Evolutionary conservation across 2,888 invertebrate species (phyloP).

Genomic region (Anoplius nigerrimus): DNA sequence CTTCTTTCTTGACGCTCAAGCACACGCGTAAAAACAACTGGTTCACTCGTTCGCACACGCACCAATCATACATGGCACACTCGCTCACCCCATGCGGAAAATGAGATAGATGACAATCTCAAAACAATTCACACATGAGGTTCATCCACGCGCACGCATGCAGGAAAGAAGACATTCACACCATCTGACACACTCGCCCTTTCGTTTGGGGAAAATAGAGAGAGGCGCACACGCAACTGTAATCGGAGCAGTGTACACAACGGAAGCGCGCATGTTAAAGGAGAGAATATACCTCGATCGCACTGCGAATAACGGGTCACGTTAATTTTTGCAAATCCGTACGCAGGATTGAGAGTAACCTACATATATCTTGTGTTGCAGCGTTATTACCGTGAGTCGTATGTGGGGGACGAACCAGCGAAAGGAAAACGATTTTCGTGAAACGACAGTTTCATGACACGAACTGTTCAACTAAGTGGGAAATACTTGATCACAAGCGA

Average conservation of each 20-base stretch:
- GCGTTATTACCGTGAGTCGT: slow-evolving; percentile 28
- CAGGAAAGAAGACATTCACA: slow-evolving; percentile 15
- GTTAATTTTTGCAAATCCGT: no score
- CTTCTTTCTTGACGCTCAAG: slow-evolving; percentile 56
- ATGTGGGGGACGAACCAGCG: slow-evolving; percentile 23
- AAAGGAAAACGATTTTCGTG: slow-evolving; percentile 25
- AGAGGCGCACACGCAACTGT: slow-evolving; percentile 24
- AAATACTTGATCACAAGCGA: slow-evolving; percentile 17
- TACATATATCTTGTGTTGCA: slow-evolving; percentile 13
- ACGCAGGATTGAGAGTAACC: no score
- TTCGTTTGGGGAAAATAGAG: slow-evolving; percentile 13
- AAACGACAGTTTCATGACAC: slow-evolving; percentile 47
- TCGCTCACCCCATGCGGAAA: neutral
- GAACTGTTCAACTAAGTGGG: slow-evolving; percentile 23
- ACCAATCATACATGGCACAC: neutral
- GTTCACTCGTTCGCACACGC: slow-evolving; percentile 18
- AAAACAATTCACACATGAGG: slow-evolving; percentile 24
- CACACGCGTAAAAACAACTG: slow-evolving; percentile 41
- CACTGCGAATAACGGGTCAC: no score
- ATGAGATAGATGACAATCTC: neutral
- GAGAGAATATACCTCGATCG: no score
- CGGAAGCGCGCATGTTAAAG: no score
- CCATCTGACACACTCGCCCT: slow-evolving; percentile 10
- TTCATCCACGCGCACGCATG: slow-evolving; percentile 14
- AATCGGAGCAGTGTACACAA: slow-evolving; percentile 6